Evolutionary conservation across 2,113 vertebrate genomes (phyloP).

Genomic region (Rousettus leschenaultii): DNA sequence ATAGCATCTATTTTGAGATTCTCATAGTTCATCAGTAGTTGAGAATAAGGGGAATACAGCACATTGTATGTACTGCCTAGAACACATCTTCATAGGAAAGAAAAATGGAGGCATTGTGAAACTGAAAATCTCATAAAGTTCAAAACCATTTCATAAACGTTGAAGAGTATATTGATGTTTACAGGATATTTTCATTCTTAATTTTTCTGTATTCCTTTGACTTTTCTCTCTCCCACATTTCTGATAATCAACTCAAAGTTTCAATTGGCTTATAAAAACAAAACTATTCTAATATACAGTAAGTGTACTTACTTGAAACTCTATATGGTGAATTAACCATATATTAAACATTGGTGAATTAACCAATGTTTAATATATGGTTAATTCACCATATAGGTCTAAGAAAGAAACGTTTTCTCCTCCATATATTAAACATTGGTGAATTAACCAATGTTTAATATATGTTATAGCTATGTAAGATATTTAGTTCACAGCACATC

Average conservation of each 20-base stretch:
- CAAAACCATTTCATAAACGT: not conserved
- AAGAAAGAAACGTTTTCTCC: too few relatives aligned
- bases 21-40: not conserved
- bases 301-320: not conserved
- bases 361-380: not conserved
- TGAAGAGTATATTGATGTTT: not conserved
- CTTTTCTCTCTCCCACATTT: not conserved
- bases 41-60: not conserved
- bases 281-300: not conserved
- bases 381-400: too few relatives aligned
- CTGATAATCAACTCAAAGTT: not conserved
- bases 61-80: fast-evolving
- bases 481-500: not conserved
- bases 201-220: not conserved
- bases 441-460: not conserved
- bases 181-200: not conserved
- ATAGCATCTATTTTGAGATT: not conserved
- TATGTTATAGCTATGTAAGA: not conserved
- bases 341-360: too few relatives aligned
- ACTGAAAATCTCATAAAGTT: not conserved
- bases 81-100: not conserved
- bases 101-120: not conserved
- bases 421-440: too few relatives aligned
- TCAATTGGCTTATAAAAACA: not conserved
- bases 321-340: not conserved